Evolutionary conservation across 1,140 invertebrate genomes (phyloP), one percentile per base, ranked within the genome.

Genomic region (Dendrolimus punctatus): DNA sequence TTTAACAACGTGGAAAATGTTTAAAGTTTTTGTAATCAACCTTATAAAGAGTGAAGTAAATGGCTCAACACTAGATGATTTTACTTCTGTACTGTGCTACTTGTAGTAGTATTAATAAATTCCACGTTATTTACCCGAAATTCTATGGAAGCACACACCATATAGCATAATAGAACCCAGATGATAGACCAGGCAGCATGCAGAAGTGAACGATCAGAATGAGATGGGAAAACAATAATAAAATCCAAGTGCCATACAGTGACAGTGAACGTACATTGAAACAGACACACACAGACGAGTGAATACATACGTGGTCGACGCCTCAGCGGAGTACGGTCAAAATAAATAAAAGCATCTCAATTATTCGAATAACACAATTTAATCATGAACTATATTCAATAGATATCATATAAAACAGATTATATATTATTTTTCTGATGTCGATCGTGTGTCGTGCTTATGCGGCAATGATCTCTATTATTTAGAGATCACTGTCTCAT

Each of bases 351-450:
- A 86, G 80, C 80, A 86, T 79, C 61, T 84, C 73, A 84, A 68
- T 86, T 84, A 86, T 83, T 86, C 71, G 78, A 84, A 73, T 83
- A 84, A 86, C 80, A 86, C 78, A 84, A 86, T 84, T 86, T 86
- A 84, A 84, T 86, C 79, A 84, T 82, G 78, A 84, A 83, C 80
- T 84, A 85, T 23, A 23, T 76, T 80, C 62, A 73, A 79, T 85
- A 83, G 62, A 71, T 84, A 80, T 81, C 75, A 76, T 85, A 85
- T 81, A 83, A 84, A 86, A 86, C 83, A 86, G 80, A 72, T 85
- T 82, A 80, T 85, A 81, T 76, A 80, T 72, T 62, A 60, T 60
- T 52, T 73, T 76, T 81, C 73, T 79, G 68, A 74, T 81, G 80
- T 83, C 78, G 71, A 65, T 85, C 68, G 77, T 85, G 82, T 83